These are phyloP conservation scores for Euphonia xanthogaster DNA, from an alignment of 2,797 vertebrate species.

Conservation along the genomic window DNA sequence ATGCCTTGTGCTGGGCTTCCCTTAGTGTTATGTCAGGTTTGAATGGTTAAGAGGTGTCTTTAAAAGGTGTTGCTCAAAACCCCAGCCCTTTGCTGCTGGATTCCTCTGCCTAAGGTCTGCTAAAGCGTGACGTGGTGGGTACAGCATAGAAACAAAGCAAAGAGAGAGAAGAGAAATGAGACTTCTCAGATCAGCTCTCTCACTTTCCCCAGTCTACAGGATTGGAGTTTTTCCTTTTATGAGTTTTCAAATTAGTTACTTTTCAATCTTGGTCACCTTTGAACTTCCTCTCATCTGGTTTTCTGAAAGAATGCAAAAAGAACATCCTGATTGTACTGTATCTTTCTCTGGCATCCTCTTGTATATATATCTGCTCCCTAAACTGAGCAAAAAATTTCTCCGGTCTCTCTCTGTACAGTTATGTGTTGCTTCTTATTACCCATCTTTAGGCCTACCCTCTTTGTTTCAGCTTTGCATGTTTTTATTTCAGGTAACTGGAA, in stretches of 20 bases:
- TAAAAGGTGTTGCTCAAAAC: not conserved
- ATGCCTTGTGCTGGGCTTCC: not conserved
- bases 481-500: conserved; percentile 14
- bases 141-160: not conserved
- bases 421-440: not conserved
- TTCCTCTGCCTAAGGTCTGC: not conserved
- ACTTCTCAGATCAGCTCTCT: not conserved
- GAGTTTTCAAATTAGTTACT: conserved; percentile 55
- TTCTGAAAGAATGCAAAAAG: conserved; percentile 16
- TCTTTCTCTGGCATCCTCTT: not conserved
- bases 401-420: not conserved
- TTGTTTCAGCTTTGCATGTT: not conserved
- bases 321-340: not conserved
- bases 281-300: conserved; percentile 51
- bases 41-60: not conserved
- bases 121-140: not conserved
- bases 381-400: not conserved
- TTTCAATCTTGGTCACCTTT: conserved; percentile 52
- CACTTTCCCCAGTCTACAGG: conserved; percentile 29
- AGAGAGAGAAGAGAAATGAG: conserved; percentile 19
- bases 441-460: not conserved
- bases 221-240: conserved; percentile 31
- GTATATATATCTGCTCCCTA: not conserved
- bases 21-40: not conserved
- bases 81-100: not conserved